These are phyloP conservation scores for Drosophila melanica DNA, from an alignment of 1,140 invertebrate species.

Conservation along the genomic window DNA sequence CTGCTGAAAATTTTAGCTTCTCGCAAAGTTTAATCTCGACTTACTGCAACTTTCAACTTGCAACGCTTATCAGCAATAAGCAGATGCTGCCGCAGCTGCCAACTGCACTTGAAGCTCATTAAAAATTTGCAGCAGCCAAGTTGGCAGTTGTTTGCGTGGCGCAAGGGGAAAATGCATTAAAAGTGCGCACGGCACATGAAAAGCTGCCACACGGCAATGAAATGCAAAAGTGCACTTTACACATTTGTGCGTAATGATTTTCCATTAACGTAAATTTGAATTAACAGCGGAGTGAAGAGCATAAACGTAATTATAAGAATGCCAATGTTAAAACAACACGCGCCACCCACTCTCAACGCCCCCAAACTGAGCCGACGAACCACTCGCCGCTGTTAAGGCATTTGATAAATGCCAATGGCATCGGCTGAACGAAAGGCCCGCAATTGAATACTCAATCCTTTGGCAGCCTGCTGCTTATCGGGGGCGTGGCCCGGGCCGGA, in stretches of 20 bases:
- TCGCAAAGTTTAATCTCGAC: slow-evolving; percentile 11
- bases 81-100: slow-evolving; percentile 32
- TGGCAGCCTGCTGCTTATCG: slow-evolving; percentile 30
- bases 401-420: slow-evolving; percentile 76
- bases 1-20: not conserved
- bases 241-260: slow-evolving; percentile 83
- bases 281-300: slow-evolving; percentile 64
- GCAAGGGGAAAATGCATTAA: slow-evolving; percentile 71
- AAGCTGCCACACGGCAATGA: slow-evolving; percentile 33
- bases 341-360: slow-evolving; percentile 13
- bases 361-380: not conserved
- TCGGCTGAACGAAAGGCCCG: slow-evolving; percentile 52
- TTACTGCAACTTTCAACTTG: slow-evolving; percentile 22
- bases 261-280: slow-evolving; percentile 83
- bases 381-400: slow-evolving; percentile 26
- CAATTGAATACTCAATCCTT: slow-evolving; percentile 34
- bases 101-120: slow-evolving; percentile 61
- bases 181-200: slow-evolving; percentile 51
- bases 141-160: slow-evolving; percentile 44
- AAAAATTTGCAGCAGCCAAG: slow-evolving; percentile 56
- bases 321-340: slow-evolving; percentile 55
- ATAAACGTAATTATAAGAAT: slow-evolving; percentile 70
- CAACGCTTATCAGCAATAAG: slow-evolving; percentile 48
- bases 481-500: slow-evolving; percentile 5
- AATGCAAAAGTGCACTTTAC: slow-evolving; percentile 75